phyloP scores from a whole-genome alignment of 2,797 vertebrate species.

The Crotalus adamanteus region DNA sequence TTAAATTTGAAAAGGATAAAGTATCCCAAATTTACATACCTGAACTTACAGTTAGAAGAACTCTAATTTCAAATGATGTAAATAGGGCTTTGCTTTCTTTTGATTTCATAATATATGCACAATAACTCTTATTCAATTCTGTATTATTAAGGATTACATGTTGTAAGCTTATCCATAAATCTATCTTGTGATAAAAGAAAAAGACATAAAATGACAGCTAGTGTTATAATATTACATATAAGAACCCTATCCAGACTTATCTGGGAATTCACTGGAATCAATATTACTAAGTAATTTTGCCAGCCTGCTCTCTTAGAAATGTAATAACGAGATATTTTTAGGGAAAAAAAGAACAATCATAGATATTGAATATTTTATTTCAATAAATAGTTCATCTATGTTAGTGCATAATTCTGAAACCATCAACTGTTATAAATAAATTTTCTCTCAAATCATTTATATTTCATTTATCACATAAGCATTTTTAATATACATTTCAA shows the following conservation, averaged over 20 bases:
- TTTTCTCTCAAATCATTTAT: not conserved
- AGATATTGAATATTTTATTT: not conserved
- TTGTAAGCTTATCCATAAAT: not conserved
- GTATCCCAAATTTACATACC: not conserved
- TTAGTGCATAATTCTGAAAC: not conserved
- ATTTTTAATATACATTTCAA: not conserved
- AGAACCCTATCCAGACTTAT: not conserved
- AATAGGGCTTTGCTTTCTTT: constrained; percentile 1
- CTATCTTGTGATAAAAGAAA: not conserved
- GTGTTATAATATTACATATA: not conserved
- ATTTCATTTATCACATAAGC: not conserved
- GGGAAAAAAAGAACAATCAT: not conserved
- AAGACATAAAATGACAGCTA: not conserved
- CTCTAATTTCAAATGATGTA: not conserved
- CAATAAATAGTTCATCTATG: not conserved
- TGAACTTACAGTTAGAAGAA: not conserved
- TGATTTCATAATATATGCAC: not conserved
- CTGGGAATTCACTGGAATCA: not conserved
- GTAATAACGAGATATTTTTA: not conserved
- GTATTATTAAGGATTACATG: not conserved
- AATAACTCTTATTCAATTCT: not conserved
- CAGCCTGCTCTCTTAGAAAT: not conserved
- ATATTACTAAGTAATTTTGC: not conserved
- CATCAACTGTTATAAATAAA: not conserved
- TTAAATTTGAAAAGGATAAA: not conserved